Evolutionary conservation across 92 coral and sea anemone species (phyloP).

Genomic region (Muricea muricata): DNA sequence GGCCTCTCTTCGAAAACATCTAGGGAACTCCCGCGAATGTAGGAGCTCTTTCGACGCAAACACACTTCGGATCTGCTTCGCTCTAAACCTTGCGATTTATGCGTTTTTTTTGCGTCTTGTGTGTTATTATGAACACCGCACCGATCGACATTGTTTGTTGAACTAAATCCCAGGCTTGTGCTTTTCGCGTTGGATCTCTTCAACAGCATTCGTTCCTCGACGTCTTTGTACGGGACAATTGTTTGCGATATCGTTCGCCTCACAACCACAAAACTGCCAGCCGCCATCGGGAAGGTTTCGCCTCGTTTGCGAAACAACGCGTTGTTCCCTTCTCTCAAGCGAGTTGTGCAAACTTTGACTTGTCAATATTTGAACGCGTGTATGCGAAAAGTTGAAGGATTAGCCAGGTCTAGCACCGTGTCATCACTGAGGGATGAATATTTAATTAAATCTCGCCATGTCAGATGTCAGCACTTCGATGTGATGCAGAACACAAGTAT

Average conservation of each 20-base stretch:
- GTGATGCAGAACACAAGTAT: neutral
- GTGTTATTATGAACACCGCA: neutral
- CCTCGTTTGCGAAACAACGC: neutral
- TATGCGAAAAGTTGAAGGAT: constrained; percentile 9
- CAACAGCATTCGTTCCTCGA: constrained; percentile 17
- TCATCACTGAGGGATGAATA: constrained; percentile 34
- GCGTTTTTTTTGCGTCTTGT: constrained; percentile 11
- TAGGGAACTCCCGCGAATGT: constrained; percentile 23
- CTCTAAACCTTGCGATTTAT: neutral
- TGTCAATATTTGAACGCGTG: constrained; percentile 7
- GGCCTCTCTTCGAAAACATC: constrained; percentile 17
- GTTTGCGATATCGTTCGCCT: constrained; percentile 42
- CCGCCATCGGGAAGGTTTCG: constrained; percentile 3
- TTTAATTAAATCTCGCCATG: constrained; percentile 14
- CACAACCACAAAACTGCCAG: constrained; percentile 10
- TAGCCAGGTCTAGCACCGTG: constrained; percentile 20
- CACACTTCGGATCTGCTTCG: constrained; percentile 44
- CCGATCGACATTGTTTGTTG: constrained; percentile 29
- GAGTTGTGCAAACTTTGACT: neutral
- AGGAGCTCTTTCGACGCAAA: constrained; percentile 23
- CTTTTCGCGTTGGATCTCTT: neutral
- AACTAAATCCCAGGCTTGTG: neutral
- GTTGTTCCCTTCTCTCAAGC: neutral
- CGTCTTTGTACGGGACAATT: constrained; percentile 41
- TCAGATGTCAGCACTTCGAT: neutral